A percentile compares a stretch with the other conserved stretches of the same genome.
These are phyloP conservation scores for Dendrolimus punctatus DNA, from an alignment of 1,140 invertebrate genomes.

Conservation along the genomic window DNA sequence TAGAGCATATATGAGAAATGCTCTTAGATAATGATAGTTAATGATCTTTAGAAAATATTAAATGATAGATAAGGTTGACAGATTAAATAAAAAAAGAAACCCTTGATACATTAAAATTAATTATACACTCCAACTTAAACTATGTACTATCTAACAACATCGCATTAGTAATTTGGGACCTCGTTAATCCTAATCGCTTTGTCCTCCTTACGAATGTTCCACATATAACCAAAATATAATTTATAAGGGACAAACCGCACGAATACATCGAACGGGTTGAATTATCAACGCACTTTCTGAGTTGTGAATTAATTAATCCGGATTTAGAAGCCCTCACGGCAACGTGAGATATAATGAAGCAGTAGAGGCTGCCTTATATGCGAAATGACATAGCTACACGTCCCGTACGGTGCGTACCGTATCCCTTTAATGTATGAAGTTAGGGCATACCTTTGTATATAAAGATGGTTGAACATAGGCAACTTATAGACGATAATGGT, in stretches of 20 bases:
- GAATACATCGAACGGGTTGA: conserved; percentile 14
- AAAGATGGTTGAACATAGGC: background rate
- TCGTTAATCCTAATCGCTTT: conserved; percentile 4
- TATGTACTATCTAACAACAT: conserved; percentile 5
- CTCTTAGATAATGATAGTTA: no score
- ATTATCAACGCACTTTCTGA: conserved; percentile 18
- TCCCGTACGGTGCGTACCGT: background rate
- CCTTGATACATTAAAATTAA: no score
- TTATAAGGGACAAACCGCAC: conserved; percentile 6
- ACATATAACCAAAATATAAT: conserved; percentile 10
- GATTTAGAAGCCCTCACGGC: conserved; percentile 22
- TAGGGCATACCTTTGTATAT: background rate
- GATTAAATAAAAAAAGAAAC: no score
- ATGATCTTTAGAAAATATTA: background rate
- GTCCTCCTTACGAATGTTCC: conserved; percentile 1
- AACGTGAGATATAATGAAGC: conserved; percentile 25
- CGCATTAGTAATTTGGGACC: conserved; percentile 1
- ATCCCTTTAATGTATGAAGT: conserved; percentile 5
- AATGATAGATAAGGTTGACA: background rate
- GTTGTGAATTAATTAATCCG: conserved; percentile 31
- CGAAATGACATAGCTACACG: conserved; percentile 8
- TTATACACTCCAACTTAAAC: no score
- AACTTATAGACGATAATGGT: background rate
- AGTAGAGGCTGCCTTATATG: conserved; percentile 5
- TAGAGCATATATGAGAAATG: no score